Evolutionary conservation across 2,797 vertebrate species (phyloP).

Genomic region (Melanotaenia maccullochi): DNA sequence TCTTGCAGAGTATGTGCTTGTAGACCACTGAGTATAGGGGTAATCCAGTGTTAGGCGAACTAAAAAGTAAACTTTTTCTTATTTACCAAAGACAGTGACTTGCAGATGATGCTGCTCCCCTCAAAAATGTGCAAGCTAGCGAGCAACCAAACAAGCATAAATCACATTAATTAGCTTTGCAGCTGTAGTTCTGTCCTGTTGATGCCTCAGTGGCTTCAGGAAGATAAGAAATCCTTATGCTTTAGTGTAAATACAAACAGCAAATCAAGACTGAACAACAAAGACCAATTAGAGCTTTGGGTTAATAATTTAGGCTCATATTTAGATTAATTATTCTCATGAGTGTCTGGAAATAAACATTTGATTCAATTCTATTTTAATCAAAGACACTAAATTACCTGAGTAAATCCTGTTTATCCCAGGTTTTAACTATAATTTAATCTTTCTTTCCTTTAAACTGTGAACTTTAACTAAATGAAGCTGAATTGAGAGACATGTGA

Average conservation of each 20-base stretch:
- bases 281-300: constrained; percentile 71
- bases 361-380: constrained; percentile 58
- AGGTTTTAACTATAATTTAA: constrained; percentile 51
- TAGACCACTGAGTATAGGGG: constrained; percentile 63
- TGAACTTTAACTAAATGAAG: constrained; percentile 23
- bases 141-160: constrained; percentile 77
- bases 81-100: constrained; percentile 80
- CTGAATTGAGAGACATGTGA: constrained; percentile 6
- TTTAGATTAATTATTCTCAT: constrained; percentile 73
- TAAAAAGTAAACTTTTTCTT: constrained; percentile 69
- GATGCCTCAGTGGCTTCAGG: constrained; percentile 74
- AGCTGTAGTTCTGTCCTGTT: constrained; percentile 73
- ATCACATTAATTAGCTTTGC: constrained; percentile 80
- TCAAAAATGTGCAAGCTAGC: constrained; percentile 80
- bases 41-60: constrained; percentile 54
- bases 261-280: constrained; percentile 72
- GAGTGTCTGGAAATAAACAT: constrained; percentile 68
- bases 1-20: constrained; percentile 54
- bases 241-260: constrained; percentile 72
- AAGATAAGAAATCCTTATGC: constrained; percentile 75
- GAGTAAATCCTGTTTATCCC: constrained; percentile 61
- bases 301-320: constrained; percentile 68
- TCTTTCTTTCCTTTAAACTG: constrained; percentile 33
- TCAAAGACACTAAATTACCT: constrained; percentile 68
- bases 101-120: constrained; percentile 78